Base-by-base conservation (phyloP, 2,888 invertebrate genomes). In the Parnassius mnemosyne region DNA sequence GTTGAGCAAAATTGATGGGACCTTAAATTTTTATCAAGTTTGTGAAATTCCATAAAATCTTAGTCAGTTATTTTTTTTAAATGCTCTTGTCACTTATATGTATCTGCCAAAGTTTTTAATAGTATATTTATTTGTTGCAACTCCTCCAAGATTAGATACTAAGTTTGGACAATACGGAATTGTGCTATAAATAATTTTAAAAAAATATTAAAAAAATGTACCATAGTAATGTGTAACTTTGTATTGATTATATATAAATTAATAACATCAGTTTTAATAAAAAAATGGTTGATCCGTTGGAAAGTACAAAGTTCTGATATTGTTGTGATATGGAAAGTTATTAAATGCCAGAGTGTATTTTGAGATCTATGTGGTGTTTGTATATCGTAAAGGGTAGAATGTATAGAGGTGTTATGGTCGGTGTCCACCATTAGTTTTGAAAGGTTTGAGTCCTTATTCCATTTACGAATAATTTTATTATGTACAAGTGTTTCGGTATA, bases 111-210 rank as follows among this genome's bases (percentile, higher is more conserved):
- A 60, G 59, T 59, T 59, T 60, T 53, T 57, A 53, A 52, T 57
- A 63, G 43, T 65, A 61, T 63, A 67, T 63, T 11, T 9, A 46
- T n/a, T 66, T 60, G 47, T 61, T 67, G 67, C 68, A 60, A 66
- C 70, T 62, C 67, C 71, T 68, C 66, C 61, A 66, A 54, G 60
- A 60, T 63, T 66, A 74, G 67, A 64, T 65, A 71, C 66, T 70
- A 75, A 73, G 70, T 74, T 77, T 81, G 73, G 83, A 87, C 82
- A 83, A 83, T 86, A 85, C 81, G 84, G 82, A 85, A 85, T 86
- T 87, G 82, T 80, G 82, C 80, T 74, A 77, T 82, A 81, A 86
- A 83, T 80, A 81, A 86, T 83, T 80, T 77, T 69, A 68, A 71
- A 75, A 81, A 85, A 83, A 83, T 75, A 75, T 72, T 76, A 81